phyloP scores from a whole-genome alignment of 2,113 vertebrate genomes.

The Zosterops lateralis region DNA sequence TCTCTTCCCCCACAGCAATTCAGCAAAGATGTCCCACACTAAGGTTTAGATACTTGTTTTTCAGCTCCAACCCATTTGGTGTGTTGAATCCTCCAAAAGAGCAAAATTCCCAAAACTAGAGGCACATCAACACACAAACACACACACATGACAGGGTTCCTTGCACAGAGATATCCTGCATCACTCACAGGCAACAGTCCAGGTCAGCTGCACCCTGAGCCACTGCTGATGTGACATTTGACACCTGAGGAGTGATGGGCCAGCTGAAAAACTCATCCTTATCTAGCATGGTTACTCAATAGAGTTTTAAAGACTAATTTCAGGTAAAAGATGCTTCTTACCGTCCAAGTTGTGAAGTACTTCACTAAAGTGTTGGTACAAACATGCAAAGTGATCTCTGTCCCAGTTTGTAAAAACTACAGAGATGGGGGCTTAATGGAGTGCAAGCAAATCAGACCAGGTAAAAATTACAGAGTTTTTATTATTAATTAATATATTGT shows the following conservation, averaged over 20 bases:
- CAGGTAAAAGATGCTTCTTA: background rate
- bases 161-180: background rate
- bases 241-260: background rate
- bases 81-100: accelerated
- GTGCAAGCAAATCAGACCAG: background rate
- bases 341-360: background rate
- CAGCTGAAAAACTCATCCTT: background rate
- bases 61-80: background rate
- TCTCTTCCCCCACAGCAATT: background rate
- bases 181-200: background rate
- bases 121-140: no score
- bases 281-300: background rate
- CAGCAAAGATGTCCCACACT: background rate
- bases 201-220: background rate
- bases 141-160: background rate
- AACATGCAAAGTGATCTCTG: background rate
- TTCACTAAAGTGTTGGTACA: background rate
- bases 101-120: background rate
- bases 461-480: background rate
- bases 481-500: background rate
- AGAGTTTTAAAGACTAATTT: background rate
- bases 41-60: background rate
- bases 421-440: background rate
- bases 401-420: background rate
- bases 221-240: accelerated